phyloP scores from a whole-genome alignment of 2,113 vertebrate species.

The Ascaphus truei region DNA sequence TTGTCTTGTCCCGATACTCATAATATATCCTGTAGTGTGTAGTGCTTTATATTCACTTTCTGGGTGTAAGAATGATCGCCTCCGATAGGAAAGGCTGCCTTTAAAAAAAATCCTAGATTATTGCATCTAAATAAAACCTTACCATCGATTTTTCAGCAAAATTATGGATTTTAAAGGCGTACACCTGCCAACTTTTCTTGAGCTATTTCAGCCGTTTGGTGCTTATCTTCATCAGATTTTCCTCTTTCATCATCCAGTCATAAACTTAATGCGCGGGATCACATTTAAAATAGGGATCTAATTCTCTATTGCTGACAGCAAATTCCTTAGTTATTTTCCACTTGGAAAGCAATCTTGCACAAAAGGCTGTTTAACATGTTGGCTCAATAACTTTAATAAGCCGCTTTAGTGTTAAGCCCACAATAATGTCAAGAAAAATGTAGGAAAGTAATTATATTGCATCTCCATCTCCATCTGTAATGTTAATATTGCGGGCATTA shows the following conservation, averaged over 20 bases:
- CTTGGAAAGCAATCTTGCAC: constrained; percentile 4
- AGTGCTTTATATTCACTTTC: too few relatives aligned
- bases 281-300: not conserved
- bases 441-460: not conserved
- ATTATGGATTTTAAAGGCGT: not conserved
- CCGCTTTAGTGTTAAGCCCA: constrained; percentile 17
- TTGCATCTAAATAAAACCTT: too few relatives aligned
- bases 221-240: not conserved
- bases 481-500: too few relatives aligned
- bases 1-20: too few relatives aligned
- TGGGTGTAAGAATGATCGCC: too few relatives aligned
- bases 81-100: too few relatives aligned
- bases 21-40: too few relatives aligned
- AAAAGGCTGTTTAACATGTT: constrained; percentile 1
- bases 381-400: constrained; percentile 11
- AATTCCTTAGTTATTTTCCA: constrained; percentile 23
- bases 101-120: too few relatives aligned
- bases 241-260: not conserved
- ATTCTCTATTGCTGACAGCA: not conserved
- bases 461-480: too few relatives aligned
- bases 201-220: not conserved
- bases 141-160: not conserved
- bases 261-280: not conserved
- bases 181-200: not conserved
- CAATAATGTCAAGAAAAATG: constrained; percentile 4